Conservation (phyloP, 2,797 vertebrate species). For the Triplophysa yarkandensis region DNA sequence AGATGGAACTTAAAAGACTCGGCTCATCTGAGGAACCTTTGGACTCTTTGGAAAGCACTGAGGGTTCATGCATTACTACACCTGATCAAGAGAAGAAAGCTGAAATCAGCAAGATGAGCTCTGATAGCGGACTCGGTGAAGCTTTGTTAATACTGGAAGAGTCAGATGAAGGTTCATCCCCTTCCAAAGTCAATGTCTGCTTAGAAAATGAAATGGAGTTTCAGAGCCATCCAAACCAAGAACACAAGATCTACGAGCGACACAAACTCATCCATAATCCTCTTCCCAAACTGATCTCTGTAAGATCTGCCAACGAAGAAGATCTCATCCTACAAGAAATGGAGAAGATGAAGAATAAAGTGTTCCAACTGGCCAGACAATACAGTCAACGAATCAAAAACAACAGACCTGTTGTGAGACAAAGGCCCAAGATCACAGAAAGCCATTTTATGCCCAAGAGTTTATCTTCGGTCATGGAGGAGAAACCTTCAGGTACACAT, state of each 20-base stretch:
- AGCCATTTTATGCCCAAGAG: conserved; percentile 62
- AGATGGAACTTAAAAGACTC: conserved; percentile 72
- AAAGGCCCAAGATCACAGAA: conserved; percentile 59
- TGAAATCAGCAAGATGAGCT: conserved; percentile 41
- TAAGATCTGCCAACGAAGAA: conserved; percentile 68
- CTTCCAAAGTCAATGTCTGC: conserved; percentile 62
- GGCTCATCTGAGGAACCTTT: conserved; percentile 46
- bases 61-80: conserved; percentile 21
- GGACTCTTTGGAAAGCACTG: conserved; percentile 29
- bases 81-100: conserved; percentile 44
- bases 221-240: conserved; percentile 53
- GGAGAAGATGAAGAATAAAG: conserved; percentile 86
- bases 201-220: conserved; percentile 54
- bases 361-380: conserved; percentile 92
- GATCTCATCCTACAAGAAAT: conserved; percentile 78
- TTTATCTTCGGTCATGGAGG: conserved; percentile 69
- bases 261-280: conserved; percentile 56
- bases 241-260: conserved; percentile 49
- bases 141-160: conserved; percentile 78
- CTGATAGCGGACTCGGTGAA: conserved; percentile 61
- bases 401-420: conserved; percentile 68
- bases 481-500: conserved; percentile 65
- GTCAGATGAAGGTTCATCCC: conserved; percentile 63
- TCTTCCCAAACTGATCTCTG: conserved; percentile 69
- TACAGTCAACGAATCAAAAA: conserved; percentile 96